A percentile compares a stretch with the other conserved stretches of the same genome.
Evolutionary conservation across 2,888 invertebrate genomes (phyloP).

Genomic region (Dichetophora obliterata): DNA sequence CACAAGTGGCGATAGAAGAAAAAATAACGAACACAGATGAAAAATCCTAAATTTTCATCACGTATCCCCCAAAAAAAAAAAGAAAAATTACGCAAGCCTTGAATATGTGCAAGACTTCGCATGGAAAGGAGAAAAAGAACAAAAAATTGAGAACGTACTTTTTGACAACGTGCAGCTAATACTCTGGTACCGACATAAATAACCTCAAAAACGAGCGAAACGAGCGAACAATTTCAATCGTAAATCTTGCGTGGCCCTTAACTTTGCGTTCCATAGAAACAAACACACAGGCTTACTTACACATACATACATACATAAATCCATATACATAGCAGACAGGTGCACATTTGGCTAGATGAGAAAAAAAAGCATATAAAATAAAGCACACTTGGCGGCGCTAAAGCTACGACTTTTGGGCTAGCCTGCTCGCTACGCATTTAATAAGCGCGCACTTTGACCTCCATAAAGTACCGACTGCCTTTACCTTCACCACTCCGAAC

Average conservation of each 20-base stretch:
- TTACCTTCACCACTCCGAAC: neutral
- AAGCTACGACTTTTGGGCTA: conserved; percentile 5
- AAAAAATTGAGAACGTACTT: neutral
- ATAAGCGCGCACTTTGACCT: conserved; percentile 25
- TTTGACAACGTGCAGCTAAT: conserved; percentile 9
- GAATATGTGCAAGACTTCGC: neutral
- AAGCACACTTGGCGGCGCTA: neutral
- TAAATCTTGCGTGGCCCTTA: conserved; percentile 42
- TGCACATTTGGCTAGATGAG: neutral
- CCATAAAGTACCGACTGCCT: neutral
- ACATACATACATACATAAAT: conserved; percentile 7
- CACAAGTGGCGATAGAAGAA: too few species aligned
- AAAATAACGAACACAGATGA: too few species aligned
- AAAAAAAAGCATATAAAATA: neutral
- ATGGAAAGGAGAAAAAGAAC: neutral
- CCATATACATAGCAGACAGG: neutral
- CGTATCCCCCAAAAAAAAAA: neutral
- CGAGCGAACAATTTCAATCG: conserved; percentile 42
- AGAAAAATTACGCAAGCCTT: neutral
- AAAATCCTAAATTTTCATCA: too few species aligned
- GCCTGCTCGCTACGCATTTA: conserved; percentile 25
- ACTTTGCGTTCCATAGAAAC: neutral
- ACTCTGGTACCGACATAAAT: conserved; percentile 24
- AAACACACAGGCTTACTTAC: conserved; percentile 15
- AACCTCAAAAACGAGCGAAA: conserved; percentile 43